These are phyloP conservation scores for Rhizoglyphus robini DNA, from an alignment of 1,140 invertebrate genomes.

Conservation along the genomic window DNA sequence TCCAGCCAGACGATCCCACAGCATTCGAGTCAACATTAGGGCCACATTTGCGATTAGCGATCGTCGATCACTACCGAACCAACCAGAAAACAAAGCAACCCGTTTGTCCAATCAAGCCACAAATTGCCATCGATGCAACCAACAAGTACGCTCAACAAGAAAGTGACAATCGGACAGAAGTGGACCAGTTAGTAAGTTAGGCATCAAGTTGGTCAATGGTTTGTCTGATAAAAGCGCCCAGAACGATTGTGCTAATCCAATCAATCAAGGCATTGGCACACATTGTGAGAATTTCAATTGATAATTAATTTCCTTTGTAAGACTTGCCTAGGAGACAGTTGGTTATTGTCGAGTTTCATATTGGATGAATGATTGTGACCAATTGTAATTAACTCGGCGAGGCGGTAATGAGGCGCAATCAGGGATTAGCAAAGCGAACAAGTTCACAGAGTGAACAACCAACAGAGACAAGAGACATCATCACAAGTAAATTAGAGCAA, in stretches of 20 bases:
- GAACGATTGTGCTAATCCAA: no score
- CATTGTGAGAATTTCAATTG: not conserved
- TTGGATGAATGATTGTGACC: not conserved
- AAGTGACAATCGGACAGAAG: no score
- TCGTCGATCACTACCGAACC: not conserved
- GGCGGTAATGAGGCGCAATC: constrained; percentile 4
- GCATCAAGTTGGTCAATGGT: no score
- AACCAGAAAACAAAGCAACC: no score
- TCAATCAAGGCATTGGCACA: constrained; percentile 7
- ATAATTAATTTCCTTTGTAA: not conserved
- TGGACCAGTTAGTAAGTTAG: no score
- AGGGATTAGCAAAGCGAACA: not conserved
- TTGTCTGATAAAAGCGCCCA: no score
- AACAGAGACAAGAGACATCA: not conserved
- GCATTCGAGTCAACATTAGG: no score
- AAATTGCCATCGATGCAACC: not conserved
- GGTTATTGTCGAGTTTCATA: not conserved
- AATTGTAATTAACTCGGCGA: constrained; percentile 9
- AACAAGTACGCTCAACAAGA: no score
- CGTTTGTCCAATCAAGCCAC: not conserved
- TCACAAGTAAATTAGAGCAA: constrained; percentile 12
- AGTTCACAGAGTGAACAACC: no score
- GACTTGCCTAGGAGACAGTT: not conserved
- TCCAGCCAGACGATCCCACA: no score
- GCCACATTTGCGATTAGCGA: no score